Evolutionary conservation across 2,797 vertebrate genomes (phyloP), one percentile per base, ranked within the genome.

Genomic region (Manis crassicaudata): DNA sequence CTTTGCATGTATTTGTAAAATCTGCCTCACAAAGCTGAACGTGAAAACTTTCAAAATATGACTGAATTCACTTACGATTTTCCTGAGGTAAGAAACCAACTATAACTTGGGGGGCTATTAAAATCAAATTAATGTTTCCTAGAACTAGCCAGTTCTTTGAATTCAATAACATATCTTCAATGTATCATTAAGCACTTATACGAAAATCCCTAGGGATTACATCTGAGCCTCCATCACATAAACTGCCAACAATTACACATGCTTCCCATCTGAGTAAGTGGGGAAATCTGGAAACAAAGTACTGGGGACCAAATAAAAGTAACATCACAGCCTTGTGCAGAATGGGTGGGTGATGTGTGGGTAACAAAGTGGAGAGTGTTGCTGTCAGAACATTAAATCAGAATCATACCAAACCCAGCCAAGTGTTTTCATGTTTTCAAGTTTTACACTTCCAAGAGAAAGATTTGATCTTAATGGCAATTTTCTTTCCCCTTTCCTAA

Each of bases 101-200:
- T 87, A 72, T 87, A 88, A 97, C 93, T 56, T 52, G 83, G 63
- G 17, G 5, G 0, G 14, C 35, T 17, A 25, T 54, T 88, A 73
- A 92, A 87, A 76, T 90, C 14, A 76, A 88, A 89, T 82, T 92
- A 88, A 88, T 63, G 65, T 97, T 97, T 95, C 43, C 12, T 5
- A 54, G 43, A 62, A 94, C 20, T 68, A 80, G 65, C 73, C 65
- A 52, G 16, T 90, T 90, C n/a, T 96, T 96, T 95, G 85, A 96
- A 94, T 16, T 85, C 40, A 79, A 20, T 43, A 94, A 6, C 46
- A 52, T 92, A 21, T 82, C 40, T 97, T 96, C 35, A 95, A 81
- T 18, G 37, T 77, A 29, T 43, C 43, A 83, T 62, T 75, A 82
- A 94, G 68, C 25, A 40, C 35, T 67, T 68, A 35, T 0, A 29